Conservation (phyloP, 2,888 invertebrate species). For the Macrosoma leucophasiata region DNA sequence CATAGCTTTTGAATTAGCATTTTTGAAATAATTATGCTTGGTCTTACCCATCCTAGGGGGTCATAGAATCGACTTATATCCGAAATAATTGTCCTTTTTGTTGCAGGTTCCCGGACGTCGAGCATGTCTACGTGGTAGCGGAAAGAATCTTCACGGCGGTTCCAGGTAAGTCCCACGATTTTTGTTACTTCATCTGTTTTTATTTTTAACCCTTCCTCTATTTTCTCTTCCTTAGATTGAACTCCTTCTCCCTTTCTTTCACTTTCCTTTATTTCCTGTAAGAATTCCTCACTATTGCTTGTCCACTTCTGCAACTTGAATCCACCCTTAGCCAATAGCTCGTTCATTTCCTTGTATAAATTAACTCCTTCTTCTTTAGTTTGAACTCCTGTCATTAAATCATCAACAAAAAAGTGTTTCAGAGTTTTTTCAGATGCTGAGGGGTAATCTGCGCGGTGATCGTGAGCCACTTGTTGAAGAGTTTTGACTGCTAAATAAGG, state of each 20-base stretch:
- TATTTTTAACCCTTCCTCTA: conserved; percentile 14
- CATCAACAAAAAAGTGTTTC: conserved; percentile 23
- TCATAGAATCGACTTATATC: conserved; percentile 28
- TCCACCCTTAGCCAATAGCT: conserved; percentile 24
- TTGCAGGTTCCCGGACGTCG: conserved; percentile 8
- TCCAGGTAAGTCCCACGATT: conserved; percentile 28
- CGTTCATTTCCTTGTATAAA: conserved; percentile 24
- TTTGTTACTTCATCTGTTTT: conserved; percentile 23
- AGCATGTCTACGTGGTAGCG: conserved; percentile 20
- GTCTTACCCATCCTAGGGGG: conserved; percentile 29
- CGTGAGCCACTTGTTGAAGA: conserved; percentile 19
- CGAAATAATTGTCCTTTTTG: conserved; percentile 26
- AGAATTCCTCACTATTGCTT: conserved; percentile 21
- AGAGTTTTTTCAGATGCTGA: conserved; percentile 9
- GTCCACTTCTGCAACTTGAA: conserved; percentile 32
- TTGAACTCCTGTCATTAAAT: conserved; percentile 24
- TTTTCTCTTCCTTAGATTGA: conserved; percentile 7
- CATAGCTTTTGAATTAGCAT: background rate
- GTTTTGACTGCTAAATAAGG: conserved; percentile 22
- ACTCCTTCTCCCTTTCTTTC: conserved; percentile 6
- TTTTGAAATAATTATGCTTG: conserved; percentile 17
- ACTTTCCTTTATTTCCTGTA: conserved; percentile 19
- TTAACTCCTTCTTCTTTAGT: conserved; percentile 21
- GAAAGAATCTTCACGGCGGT: conserved; percentile 23
- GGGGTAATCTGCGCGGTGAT: conserved; percentile 16